phyloP scores from a whole-genome alignment of 2,113 vertebrate species.

The Ramphastos sulfuratus region DNA sequence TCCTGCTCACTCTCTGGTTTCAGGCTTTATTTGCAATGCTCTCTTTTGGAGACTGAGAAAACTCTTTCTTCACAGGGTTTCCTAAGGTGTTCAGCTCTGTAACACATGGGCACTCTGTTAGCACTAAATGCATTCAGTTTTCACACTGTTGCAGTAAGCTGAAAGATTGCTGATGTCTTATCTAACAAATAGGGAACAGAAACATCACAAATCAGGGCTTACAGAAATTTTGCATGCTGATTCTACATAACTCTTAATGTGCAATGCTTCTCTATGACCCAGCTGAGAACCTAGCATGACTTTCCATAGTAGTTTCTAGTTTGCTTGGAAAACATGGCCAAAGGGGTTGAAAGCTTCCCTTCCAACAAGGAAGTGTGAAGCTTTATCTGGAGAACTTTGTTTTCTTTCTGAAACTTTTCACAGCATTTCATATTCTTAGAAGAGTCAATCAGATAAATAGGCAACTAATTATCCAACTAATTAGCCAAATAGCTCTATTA shows the following conservation, averaged over 20 bases:
- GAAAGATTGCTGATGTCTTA: not conserved
- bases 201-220: not conserved
- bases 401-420: not conserved
- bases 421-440: not conserved
- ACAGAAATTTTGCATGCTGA: not conserved
- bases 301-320: not conserved
- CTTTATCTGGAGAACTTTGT: not conserved
- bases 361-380: not conserved
- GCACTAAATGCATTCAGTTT: not conserved
- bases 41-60: not conserved
- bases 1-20: not conserved
- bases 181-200: not conserved
- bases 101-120: not conserved
- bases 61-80: not conserved
- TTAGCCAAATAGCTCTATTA: not conserved
- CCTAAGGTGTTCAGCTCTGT: not conserved
- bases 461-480: not conserved
- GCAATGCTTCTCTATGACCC: not conserved
- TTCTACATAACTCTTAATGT: not conserved
- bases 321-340: not conserved
- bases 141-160: not conserved
- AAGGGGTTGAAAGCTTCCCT: not conserved
- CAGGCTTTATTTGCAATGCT: not conserved
- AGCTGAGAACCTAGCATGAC: not conserved
- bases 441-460: not conserved